Evolutionary conservation across 2,797 vertebrate genomes (phyloP).

Genomic region (Anguilla pacifica): DNA sequence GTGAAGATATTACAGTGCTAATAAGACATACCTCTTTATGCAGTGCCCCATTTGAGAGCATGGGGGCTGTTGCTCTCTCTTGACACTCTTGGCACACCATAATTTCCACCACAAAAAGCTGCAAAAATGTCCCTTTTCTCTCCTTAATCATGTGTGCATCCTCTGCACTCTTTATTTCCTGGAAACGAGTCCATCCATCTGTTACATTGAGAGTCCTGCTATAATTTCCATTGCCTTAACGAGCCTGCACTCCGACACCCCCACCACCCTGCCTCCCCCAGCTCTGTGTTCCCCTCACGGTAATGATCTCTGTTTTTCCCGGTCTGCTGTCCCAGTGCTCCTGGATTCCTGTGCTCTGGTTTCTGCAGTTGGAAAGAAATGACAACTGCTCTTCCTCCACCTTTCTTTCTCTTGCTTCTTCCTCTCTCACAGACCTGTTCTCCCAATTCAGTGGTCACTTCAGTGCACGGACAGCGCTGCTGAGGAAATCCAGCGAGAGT

Average conservation of each 20-base stretch:
- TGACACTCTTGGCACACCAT: slow-evolving; percentile 79
- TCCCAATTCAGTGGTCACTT: slow-evolving; percentile 29
- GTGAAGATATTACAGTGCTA: slow-evolving; percentile 13
- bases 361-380: not conserved
- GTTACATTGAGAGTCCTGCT: slow-evolving; percentile 30
- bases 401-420: slow-evolving; percentile 35
- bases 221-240: slow-evolving; percentile 48
- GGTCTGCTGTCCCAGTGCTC: not conserved
- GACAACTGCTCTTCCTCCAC: slow-evolving; percentile 9
- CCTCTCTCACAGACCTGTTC: slow-evolving; percentile 35
- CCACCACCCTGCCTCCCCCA: slow-evolving; percentile 22
- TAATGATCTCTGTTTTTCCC: slow-evolving; percentile 1
- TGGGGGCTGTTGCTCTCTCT: slow-evolving; percentile 64
- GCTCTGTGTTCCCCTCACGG: slow-evolving; percentile 9
- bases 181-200: slow-evolving; percentile 41
- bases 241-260: slow-evolving; percentile 40
- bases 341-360: slow-evolving; percentile 17
- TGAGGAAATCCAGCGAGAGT: slow-evolving; percentile 30
- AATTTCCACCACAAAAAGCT: slow-evolving; percentile 66
- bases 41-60: slow-evolving; percentile 50
- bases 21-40: slow-evolving; percentile 54
- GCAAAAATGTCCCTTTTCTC: slow-evolving; percentile 33
- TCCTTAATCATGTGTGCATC: slow-evolving; percentile 41
- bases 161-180: slow-evolving; percentile 36
- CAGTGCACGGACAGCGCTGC: slow-evolving; percentile 5